Evolutionary conservation across 1,140 invertebrate species (phyloP).

Genomic region (Aphidius ervi): DNA sequence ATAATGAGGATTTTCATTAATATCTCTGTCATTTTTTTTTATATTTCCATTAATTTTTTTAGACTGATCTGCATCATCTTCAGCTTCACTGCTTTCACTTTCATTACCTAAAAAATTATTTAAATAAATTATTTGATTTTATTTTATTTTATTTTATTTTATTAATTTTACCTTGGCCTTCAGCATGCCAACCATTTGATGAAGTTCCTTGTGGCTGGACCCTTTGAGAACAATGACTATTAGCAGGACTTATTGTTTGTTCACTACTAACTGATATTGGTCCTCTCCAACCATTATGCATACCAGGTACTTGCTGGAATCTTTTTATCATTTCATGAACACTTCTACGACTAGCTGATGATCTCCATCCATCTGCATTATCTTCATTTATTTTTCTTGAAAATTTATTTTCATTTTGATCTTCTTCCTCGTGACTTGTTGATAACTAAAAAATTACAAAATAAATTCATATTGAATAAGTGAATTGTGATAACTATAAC

Average conservation of each 20-base stretch:
- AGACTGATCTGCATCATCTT: constrained; percentile 32
- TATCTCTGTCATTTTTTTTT: constrained; percentile 23
- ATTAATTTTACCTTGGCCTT: constrained; percentile 26
- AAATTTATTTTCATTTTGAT: constrained; percentile 23
- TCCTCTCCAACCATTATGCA: constrained; percentile 37
- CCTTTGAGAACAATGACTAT: constrained; percentile 36
- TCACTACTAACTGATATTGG: constrained; percentile 35
- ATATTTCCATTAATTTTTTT: constrained; percentile 24
- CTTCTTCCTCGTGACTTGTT: constrained; percentile 19
- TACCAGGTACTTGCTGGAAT: constrained; percentile 43
- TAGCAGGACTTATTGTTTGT: constrained; percentile 32
- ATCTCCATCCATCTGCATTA: constrained; percentile 32
- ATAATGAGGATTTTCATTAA: constrained; percentile 34
- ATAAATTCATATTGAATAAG: constrained; percentile 12
- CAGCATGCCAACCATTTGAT: constrained; percentile 32
- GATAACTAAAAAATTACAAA: constrained; percentile 19
- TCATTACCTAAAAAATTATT: constrained; percentile 30
- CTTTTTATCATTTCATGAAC: constrained; percentile 47
- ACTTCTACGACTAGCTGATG: constrained; percentile 32
- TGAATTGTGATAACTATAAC: not conserved
- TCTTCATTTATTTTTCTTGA: constrained; percentile 30
- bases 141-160: not conserved
- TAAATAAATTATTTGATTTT: constrained; percentile 1
- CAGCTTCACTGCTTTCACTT: constrained; percentile 43
- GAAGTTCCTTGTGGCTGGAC: constrained; percentile 35